Evolutionary conservation across 2,113 vertebrate genomes (phyloP), one percentile per base, ranked within the genome.

Genomic region (Brachyistius frenatus): DNA sequence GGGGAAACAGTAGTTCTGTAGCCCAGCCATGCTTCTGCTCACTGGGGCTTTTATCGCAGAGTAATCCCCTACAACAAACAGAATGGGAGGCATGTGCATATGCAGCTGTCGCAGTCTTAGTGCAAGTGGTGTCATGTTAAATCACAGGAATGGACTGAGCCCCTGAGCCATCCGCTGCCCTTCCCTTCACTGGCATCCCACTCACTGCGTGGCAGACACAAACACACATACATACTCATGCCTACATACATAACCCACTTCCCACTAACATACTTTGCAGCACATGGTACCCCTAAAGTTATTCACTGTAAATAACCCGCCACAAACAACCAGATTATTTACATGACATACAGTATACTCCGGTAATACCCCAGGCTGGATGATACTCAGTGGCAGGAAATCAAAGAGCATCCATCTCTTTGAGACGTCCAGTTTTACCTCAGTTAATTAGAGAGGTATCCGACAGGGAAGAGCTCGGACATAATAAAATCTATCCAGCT

Each of bases 51-150:
- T 94, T 93, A 94, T 94, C 88, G 66, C 80, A 64, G 78, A 81
- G 91, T 95, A 95, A 95, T 94, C 93, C 93, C 85, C 90, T 91
- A 95, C 94, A 95, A 94, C 94, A 95, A 95, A 95, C 94, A 95
- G 93, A 95, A 95, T 93, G 93, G 91, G 77, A 83, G 92, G 94
- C 91, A 95, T 95, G 93, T 89, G 89, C 90, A 82, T 88, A 78
- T 32, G 93, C 95, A 95, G 95, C 95, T 95, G 95, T 94, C 73
- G 76, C 81, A 50, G 93, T 88, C 92, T 95, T 93, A 94, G 93
- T 94, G 93, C 94, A 93, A 95, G 94, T 94, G 95, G 95, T 95
- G 92, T 95, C 95, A 94, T 91, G 92, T 95, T 95, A 90, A 95
- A 93, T 93, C 93, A 84, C 88, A 94, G 86, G 95, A 95, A 94